Conservation (phyloP, 2,113 vertebrate genomes). For the Lipotes vexillifer region DNA sequence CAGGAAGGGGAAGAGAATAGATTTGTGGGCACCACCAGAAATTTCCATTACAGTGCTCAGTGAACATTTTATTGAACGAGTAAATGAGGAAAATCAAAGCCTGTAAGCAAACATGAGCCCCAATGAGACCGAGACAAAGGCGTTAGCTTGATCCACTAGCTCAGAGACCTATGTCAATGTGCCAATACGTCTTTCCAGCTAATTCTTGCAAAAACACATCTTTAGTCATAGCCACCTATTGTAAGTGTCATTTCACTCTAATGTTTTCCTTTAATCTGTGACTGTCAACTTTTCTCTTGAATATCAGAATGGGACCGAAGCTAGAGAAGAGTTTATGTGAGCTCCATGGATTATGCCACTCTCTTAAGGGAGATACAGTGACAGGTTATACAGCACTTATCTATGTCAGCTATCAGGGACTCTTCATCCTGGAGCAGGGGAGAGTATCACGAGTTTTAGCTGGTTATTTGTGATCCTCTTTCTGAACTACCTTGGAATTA, state of each 20-base stretch:
- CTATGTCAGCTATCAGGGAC: conserved; percentile 53
- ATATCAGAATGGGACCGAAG: conserved; percentile 54
- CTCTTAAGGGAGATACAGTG: conserved; percentile 53
- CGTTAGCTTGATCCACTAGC: conserved; percentile 22
- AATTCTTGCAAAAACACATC: conserved; percentile 48
- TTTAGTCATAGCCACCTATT: conserved; percentile 29
- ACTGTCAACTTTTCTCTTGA: conserved; percentile 43
- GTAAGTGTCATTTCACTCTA: conserved; percentile 16
- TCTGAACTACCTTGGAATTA: not conserved
- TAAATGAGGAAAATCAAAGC: conserved; percentile 38
- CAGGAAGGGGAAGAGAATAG: not conserved
- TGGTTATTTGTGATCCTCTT: conserved; percentile 29
- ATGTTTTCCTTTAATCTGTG: conserved; percentile 47
- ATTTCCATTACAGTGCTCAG: not conserved
- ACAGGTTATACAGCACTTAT: conserved; percentile 45
- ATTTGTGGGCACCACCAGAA: not conserved
- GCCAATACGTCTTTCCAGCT: conserved; percentile 16
- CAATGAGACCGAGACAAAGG: not conserved
- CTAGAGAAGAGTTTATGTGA: conserved; percentile 33
- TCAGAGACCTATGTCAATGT: conserved; percentile 14
- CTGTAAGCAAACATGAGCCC: not conserved
- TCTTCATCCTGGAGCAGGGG: not conserved
- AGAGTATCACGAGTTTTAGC: not conserved
- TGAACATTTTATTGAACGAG: conserved; percentile 11
- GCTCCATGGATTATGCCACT: conserved; percentile 46